These are phyloP conservation scores for Electrona antarctica DNA, from an alignment of 2,113 vertebrate genomes.

Conservation along the genomic window DNA sequence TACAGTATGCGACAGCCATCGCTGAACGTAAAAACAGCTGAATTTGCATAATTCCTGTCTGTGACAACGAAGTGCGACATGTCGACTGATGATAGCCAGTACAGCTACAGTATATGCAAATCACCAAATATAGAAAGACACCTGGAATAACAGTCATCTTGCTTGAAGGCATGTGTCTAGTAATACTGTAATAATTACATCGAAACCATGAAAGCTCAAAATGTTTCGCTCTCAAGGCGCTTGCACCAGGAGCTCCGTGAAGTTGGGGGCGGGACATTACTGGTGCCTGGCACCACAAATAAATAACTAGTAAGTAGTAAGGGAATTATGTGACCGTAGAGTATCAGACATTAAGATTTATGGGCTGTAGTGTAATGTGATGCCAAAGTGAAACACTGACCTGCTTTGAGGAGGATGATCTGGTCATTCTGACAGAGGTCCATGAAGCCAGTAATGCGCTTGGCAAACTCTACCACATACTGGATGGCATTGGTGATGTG, in stretches of 20 bases:
- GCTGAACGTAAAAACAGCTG: too few species aligned
- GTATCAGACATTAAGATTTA: background rate
- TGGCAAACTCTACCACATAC: conserved; percentile 93
- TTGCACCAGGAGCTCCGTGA: background rate
- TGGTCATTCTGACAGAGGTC: conserved; percentile 94
- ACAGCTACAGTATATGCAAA: background rate
- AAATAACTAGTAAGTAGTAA: background rate
- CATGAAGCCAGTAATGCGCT: conserved; percentile 91
- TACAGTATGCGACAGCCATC: too few species aligned
- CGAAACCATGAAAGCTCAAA: background rate
- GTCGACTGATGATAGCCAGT: background rate
- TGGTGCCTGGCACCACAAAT: background rate
- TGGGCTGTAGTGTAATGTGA: background rate
- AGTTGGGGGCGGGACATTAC: background rate
- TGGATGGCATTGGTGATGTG: conserved; percentile 92
- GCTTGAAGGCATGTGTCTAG: background rate
- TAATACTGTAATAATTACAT: background rate
- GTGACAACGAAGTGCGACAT: too few species aligned
- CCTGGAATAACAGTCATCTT: background rate
- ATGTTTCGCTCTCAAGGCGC: background rate
- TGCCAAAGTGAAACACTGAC: conserved; percentile 65
- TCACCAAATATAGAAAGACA: conserved; percentile 6
- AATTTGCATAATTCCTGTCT: too few species aligned
- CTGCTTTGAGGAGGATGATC: conserved; percentile 94
- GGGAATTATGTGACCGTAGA: background rate